Evolutionary conservation across 2,797 vertebrate genomes (phyloP).

Genomic region (Chiroxiphia lanceolata): DNA sequence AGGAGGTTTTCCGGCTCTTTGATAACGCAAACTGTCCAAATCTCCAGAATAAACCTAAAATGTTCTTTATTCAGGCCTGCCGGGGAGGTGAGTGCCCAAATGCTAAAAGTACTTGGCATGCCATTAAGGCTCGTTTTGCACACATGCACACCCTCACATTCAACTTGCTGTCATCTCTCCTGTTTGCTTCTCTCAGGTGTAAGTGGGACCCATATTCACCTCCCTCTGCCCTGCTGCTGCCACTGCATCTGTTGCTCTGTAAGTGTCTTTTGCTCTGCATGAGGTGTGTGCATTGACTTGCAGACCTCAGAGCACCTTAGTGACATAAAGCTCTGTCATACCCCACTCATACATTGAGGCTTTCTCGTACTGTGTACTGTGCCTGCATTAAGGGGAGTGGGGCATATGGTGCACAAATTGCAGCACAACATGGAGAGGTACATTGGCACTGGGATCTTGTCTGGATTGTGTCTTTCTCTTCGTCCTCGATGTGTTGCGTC

Average conservation of each 20-base stretch:
- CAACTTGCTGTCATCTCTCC: constrained; percentile 75
- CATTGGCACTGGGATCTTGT: not conserved
- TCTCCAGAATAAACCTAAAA: constrained; percentile 98
- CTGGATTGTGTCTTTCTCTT: not conserved
- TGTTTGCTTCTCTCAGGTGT: constrained; percentile 83
- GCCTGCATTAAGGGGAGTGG: constrained; percentile 13
- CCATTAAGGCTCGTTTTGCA: constrained; percentile 35
- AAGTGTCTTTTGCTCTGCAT: constrained; percentile 79
- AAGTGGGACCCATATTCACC: constrained; percentile 78
- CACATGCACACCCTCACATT: constrained; percentile 49
- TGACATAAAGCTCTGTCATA: not conserved
- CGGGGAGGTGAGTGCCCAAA: constrained; percentile 87
- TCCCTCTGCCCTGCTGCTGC: constrained; percentile 81
- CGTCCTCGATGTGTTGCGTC: not conserved
- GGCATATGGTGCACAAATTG: not conserved
- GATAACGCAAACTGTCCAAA: constrained; percentile 91
- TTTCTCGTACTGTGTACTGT: not conserved
- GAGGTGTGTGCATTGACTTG: constrained; percentile 71
- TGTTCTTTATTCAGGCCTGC: constrained; percentile 98
- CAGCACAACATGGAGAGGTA: constrained; percentile 1
- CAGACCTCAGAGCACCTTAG: constrained; percentile 68
- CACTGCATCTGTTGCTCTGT: constrained; percentile 82
- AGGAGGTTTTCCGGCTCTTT: constrained; percentile 90
- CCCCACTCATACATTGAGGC: not conserved
- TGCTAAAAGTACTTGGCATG: not conserved